These are phyloP conservation scores for Misgurnus anguillicaudatus DNA, from an alignment of 2,113 vertebrate species.

Conservation along the genomic window DNA sequence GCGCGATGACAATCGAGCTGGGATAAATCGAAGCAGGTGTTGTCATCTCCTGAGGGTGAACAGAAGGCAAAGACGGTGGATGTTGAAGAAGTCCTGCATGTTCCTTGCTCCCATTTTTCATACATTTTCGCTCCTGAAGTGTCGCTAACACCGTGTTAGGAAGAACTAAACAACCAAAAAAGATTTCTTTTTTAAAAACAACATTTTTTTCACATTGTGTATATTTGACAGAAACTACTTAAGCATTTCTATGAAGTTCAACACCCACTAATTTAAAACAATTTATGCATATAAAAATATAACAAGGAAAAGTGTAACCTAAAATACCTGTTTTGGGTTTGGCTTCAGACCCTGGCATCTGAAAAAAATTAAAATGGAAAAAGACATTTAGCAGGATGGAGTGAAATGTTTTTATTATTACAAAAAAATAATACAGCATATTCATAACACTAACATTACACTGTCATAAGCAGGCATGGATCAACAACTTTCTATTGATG, in stretches of 20 bases:
- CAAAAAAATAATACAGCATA: too few species aligned
- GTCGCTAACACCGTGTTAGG: slow-evolving; percentile 69
- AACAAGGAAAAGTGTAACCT: background rate
- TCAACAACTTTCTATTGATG: too few species aligned
- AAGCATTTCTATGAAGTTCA: background rate
- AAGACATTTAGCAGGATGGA: background rate
- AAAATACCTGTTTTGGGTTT: slow-evolving; percentile 17
- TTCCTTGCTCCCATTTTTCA: slow-evolving; percentile 50
- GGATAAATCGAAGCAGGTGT: slow-evolving; percentile 63
- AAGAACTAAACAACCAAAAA: background rate
- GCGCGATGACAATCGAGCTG: slow-evolving; percentile 60
- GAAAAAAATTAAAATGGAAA: slow-evolving; percentile 50
- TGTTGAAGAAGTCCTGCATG: background rate
- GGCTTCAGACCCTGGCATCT: background rate
- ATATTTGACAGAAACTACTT: background rate
- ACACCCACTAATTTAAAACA: background rate
- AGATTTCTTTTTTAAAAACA: background rate
- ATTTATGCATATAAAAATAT: background rate
- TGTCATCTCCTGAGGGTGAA: background rate
- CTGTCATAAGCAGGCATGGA: too few species aligned
- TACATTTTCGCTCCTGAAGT: slow-evolving; percentile 65
- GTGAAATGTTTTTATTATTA: too few species aligned
- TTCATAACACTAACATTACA: too few species aligned
- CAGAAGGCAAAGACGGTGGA: background rate
- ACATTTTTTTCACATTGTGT: too few species aligned